phyloP scores from a whole-genome alignment of 2,888 invertebrate species.

The Hypercompe scribonia region DNA sequence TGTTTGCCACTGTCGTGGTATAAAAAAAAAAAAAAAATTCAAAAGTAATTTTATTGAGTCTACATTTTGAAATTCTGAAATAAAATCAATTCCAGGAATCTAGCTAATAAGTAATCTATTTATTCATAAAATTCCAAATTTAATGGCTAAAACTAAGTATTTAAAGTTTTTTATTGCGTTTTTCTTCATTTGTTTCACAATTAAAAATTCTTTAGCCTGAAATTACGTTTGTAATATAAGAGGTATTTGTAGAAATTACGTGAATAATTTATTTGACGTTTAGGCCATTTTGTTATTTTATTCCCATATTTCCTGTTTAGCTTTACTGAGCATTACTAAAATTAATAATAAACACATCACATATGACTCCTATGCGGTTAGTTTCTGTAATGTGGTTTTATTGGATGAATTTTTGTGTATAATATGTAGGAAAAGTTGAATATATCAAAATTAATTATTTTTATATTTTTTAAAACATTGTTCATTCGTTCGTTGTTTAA shows the following conservation, averaged over 20 bases:
- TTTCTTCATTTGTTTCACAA: not conserved
- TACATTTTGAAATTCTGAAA: not conserved
- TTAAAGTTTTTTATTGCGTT: not conserved
- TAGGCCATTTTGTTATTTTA: not conserved
- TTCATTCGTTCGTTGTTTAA: too few species aligned
- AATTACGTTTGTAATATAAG: not conserved
- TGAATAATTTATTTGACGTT: not conserved
- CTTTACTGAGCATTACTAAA: not conserved
- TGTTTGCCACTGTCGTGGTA: too few species aligned
- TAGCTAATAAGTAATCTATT: too few species aligned
- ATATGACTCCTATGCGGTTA: not conserved
- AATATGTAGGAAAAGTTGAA: not conserved
- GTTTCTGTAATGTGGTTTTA: not conserved
- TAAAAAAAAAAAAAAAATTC: too few species aligned
- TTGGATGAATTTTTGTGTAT: not conserved
- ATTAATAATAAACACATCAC: not conserved
- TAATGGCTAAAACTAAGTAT: not conserved
- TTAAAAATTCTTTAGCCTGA: not conserved
- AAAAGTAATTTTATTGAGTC: not conserved
- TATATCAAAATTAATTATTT: too few species aligned
- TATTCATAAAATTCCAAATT: too few species aligned
- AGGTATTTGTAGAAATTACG: not conserved
- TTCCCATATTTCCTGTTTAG: not conserved
- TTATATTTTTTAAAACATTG: too few species aligned
- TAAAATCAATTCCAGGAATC: too few species aligned